Base-by-base conservation (phyloP, 2,888 invertebrate genomes). In the Mimas tiliae region DNA sequence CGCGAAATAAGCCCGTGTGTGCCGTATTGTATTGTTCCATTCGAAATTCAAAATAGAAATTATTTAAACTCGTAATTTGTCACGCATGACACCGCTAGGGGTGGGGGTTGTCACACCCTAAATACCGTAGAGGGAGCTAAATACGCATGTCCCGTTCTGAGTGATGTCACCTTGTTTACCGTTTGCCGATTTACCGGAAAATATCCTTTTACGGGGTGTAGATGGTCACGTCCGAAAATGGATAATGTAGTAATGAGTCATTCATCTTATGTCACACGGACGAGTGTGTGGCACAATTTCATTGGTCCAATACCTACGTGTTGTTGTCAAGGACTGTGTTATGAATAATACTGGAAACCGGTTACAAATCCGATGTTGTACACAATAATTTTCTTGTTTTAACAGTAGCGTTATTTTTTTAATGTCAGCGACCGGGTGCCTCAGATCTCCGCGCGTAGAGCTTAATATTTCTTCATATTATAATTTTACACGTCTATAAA, bases 21-120 rank as follows among this genome's bases (percentile, higher is more conserved):
- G 65, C 69, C 33, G 12, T 85, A 69, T 84, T 83, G 85, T 85
- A 88, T 88, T 81, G 72, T 74, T 75, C 74, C 81, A 71, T 88
- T 84, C 86, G 19, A n/a, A n/a, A 68, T 74, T 74, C 74, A 72
- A 73, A 80, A 81, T 78, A 79, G 76, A 75, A 74, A 78, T 74
- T 68, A 72, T 74, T 75, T 58, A 64, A 72, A 80, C 77, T 78
- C 76, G 74, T 76, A 78, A 72, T 77, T 80, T 78, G 77, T 80
- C 77, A 81, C 83, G 83, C 82, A 72, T 73, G 74, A 71, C 68
- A 70, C 72, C 72, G 68, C 45, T 75, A 65, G 64, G 63, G 67
- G 68, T 62, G 66, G 78, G 76, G 78, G 77, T 74, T 82, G 77
- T 67, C 76, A 73, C 72, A 72, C 73, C 81, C 79, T 72, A 62